A percentile compares a stretch with the other conserved stretches of the same genome.
These are phyloP conservation scores for Alectura lathami DNA, from an alignment of 2,113 vertebrate genomes.

Conservation along the genomic window DNA sequence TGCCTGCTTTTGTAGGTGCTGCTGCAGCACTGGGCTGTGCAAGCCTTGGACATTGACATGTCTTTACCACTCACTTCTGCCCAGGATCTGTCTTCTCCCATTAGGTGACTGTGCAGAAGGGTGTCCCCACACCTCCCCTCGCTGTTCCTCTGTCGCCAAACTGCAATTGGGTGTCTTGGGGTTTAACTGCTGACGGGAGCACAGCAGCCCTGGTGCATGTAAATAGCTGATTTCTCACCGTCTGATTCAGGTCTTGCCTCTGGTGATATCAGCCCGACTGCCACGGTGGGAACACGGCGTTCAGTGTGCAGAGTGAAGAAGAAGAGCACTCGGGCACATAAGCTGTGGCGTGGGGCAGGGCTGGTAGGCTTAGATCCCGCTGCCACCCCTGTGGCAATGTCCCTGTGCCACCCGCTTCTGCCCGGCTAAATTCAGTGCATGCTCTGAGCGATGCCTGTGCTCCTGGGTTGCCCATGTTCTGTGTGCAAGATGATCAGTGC, in stretches of 20 bases:
- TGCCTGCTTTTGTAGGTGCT: accelerated
- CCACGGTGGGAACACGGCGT: not conserved
- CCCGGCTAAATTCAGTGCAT: not conserved
- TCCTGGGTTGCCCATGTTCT: not conserved
- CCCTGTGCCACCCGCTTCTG: not conserved
- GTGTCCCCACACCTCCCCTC: not conserved
- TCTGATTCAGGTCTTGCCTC: constrained; percentile 46
- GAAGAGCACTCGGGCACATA: constrained; percentile 7
- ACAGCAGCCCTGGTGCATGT: not conserved
- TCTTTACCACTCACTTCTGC: not conserved
- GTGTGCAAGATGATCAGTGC: not conserved
- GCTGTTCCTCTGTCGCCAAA: not conserved
- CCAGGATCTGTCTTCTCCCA: not conserved
- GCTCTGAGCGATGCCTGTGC: not conserved
- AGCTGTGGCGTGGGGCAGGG: not conserved
- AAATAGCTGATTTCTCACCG: constrained; percentile 8
- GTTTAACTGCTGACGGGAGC: not conserved
- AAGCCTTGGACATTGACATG: not conserved
- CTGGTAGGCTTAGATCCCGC: not conserved
- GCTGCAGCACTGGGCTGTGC: not conserved
- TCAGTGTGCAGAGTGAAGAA: constrained; percentile 16
- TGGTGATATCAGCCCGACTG: constrained; percentile 24
- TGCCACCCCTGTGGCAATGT: not conserved
- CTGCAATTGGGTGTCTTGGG: not conserved
- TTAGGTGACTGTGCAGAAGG: not conserved